These are phyloP conservation scores for Volucella zonaria DNA, from an alignment of 2,888 invertebrate genomes.

Conservation along the genomic window DNA sequence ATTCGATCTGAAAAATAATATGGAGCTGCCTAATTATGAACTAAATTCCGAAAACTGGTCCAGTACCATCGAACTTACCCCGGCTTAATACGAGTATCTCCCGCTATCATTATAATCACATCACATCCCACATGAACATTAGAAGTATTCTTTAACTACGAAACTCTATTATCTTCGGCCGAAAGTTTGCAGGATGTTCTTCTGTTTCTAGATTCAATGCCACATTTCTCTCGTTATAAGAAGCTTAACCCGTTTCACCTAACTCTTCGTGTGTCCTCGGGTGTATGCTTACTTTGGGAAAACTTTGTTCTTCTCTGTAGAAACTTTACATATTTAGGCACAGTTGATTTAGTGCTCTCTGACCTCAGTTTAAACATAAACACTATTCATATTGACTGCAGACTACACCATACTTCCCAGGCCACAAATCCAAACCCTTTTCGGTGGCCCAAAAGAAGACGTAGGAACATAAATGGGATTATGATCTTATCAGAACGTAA, in stretches of 20 bases:
- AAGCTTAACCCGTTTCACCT: constrained; percentile 60
- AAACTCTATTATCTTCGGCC: constrained; percentile 70
- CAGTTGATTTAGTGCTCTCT: constrained; percentile 82
- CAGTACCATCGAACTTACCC: constrained; percentile 19
- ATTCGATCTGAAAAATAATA: no score
- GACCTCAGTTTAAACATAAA: constrained; percentile 83
- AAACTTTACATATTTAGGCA: constrained; percentile 75
- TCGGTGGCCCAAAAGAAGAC: constrained; percentile 72
- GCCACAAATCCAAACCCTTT: constrained; percentile 64
- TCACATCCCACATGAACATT: constrained; percentile 68
- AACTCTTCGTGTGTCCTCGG: not conserved
- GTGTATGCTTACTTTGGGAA: constrained; percentile 54
- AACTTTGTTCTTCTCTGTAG: constrained; percentile 70
- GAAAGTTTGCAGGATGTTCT: constrained; percentile 64
- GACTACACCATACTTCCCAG: constrained; percentile 64
- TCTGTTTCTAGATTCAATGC: constrained; percentile 50
- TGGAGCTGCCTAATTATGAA: no score
- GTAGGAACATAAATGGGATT: constrained; percentile 83
- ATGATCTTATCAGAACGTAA: constrained; percentile 82
- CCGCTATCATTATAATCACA: constrained; percentile 73
- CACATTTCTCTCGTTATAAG: constrained; percentile 63
- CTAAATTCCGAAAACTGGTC: no score
- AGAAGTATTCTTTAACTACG: constrained; percentile 67
- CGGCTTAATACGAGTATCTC: constrained; percentile 28
- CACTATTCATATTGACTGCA: constrained; percentile 76